Evolutionary conservation across 2,888 invertebrate species (phyloP).

Genomic region (Eudemis profundana): DNA sequence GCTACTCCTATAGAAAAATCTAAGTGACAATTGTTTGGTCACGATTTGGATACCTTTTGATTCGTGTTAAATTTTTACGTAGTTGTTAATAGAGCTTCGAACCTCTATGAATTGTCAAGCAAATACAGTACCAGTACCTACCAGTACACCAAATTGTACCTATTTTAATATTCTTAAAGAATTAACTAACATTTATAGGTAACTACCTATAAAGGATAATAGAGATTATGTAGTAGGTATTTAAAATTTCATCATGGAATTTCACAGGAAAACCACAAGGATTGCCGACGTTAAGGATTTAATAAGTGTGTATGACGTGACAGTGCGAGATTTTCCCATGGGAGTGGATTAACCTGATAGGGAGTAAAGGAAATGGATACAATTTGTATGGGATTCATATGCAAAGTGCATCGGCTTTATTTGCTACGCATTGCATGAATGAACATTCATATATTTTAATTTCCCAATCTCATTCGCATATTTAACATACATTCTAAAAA

Average conservation of each 20-base stretch:
- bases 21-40: constrained; percentile 70
- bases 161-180: too few relatives aligned
- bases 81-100: constrained; percentile 25
- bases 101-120: constrained; percentile 26
- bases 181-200: not conserved
- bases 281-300: constrained; percentile 16
- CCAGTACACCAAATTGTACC: too few relatives aligned
- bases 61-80: constrained; percentile 32
- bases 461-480: too few relatives aligned
- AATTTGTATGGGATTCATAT: too few relatives aligned
- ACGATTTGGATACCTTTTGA: constrained; percentile 58
- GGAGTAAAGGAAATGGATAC: too few relatives aligned
- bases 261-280: constrained; percentile 25
- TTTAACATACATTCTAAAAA: too few relatives aligned
- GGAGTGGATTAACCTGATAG: not conserved
- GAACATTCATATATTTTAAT: too few relatives aligned
- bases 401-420: too few relatives aligned
- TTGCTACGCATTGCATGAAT: too few relatives aligned
- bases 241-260: constrained; percentile 11
- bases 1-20: constrained; percentile 46
- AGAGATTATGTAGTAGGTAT: not conserved
- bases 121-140: not conserved
- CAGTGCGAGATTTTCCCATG: constrained; percentile 8
- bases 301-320: constrained; percentile 16
- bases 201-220: not conserved